These are phyloP conservation scores for Piprites chloris DNA, from an alignment of 2,113 vertebrate species.

Conservation along the genomic window DNA sequence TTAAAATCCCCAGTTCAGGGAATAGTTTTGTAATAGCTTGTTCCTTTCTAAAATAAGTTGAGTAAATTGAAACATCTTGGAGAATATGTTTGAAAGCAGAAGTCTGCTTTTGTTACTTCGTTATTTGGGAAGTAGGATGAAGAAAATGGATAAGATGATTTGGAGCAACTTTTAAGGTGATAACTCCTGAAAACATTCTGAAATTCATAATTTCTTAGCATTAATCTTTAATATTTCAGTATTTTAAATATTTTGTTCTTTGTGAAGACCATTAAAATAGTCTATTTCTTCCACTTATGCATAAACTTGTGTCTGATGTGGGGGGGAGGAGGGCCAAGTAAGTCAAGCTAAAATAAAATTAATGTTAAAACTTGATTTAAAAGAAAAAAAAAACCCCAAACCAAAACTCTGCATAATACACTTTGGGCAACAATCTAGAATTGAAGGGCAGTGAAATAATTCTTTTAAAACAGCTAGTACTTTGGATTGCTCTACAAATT, in stretches of 20 bases:
- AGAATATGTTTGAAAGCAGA: background rate
- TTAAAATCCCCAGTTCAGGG: background rate
- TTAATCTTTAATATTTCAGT: background rate
- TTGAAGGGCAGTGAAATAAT: background rate
- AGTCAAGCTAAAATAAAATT: background rate
- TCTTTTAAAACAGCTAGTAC: background rate
- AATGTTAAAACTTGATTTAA: background rate
- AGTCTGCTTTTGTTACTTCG: background rate
- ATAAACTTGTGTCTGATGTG: background rate
- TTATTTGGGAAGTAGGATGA: background rate
- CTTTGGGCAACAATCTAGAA: background rate
- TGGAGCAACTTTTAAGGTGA: background rate
- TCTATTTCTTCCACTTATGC: background rate
- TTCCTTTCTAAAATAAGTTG: background rate
- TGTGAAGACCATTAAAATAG: background rate
- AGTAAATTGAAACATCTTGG: background rate
- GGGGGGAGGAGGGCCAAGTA: fast-evolving
- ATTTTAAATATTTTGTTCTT: background rate
- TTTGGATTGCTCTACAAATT: background rate
- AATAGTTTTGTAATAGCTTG: background rate
- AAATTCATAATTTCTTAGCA: background rate
- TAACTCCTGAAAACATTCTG: background rate
- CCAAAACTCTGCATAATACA: background rate
- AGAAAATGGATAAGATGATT: background rate
- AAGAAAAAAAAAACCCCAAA: background rate